A percentile compares a stretch with the other conserved stretches of the same genome.
These are phyloP conservation scores for Drosophila setifemur DNA, from an alignment of 1,140 invertebrate genomes.

Conservation along the genomic window DNA sequence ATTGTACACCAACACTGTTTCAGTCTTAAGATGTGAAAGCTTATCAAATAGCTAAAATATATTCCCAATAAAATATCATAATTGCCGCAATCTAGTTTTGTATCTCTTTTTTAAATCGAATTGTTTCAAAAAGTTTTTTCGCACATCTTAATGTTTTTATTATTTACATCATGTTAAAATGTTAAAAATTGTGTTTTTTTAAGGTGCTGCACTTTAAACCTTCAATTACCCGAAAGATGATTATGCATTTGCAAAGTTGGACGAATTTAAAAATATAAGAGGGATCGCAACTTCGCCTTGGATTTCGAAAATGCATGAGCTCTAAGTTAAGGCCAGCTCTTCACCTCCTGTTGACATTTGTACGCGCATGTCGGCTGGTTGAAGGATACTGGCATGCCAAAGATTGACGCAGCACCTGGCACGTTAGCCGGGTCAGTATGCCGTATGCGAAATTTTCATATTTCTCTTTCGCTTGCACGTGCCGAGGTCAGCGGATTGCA, in stretches of 20 bases:
- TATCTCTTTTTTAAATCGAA: no score
- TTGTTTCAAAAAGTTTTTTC: no score
- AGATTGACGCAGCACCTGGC: slow-evolving; percentile 57
- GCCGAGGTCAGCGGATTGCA: slow-evolving; percentile 16
- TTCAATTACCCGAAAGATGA: no score
- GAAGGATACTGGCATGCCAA: slow-evolving; percentile 15
- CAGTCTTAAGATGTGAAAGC: no score
- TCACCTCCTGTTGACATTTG: slow-evolving; percentile 48
- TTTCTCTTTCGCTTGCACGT: slow-evolving; percentile 30
- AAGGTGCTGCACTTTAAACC: no score
- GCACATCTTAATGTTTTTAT: no score
- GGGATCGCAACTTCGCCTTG: background rate
- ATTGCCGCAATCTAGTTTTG: no score
- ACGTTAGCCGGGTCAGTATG: slow-evolving; percentile 40
- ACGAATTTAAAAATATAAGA: background rate
- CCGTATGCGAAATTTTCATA: slow-evolving; percentile 37
- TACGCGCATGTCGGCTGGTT: slow-evolving; percentile 10
- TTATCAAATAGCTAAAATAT: no score
- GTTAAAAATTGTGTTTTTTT: no score
- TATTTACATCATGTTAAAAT: no score
- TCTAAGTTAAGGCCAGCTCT: background rate
- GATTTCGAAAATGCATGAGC: slow-evolving; percentile 15
- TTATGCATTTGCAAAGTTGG: slow-evolving; percentile 20
- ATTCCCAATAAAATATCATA: no score
- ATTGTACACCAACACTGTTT: no score